Conservation (phyloP, 2,797 vertebrate species). For the Hippocampus kuda region DNA sequence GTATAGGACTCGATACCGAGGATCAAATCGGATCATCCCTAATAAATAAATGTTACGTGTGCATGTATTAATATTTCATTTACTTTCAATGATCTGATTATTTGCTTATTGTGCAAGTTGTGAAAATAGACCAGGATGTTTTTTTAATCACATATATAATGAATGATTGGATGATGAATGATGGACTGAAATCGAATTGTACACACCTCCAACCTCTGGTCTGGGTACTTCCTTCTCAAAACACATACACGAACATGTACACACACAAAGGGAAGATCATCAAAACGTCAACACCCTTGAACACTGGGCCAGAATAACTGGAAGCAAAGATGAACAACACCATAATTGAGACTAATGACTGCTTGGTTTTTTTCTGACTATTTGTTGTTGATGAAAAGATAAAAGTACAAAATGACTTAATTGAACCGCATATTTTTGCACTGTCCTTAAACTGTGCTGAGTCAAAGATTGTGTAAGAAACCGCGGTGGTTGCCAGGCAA, state of each 20-base stretch:
- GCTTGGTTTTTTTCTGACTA: background rate
- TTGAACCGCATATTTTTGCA: background rate
- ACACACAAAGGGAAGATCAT: background rate
- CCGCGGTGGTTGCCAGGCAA: no score
- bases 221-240: background rate
- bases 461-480: background rate
- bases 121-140: no score
- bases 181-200: background rate
- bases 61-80: no score
- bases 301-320: background rate
- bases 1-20: no score
- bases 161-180: background rate
- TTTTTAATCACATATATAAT: background rate
- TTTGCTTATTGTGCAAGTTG: no score
- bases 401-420: background rate
- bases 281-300: background rate
- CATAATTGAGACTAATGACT: background rate
- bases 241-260: background rate
- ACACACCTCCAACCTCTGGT: background rate
- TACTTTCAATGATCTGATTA: no score
- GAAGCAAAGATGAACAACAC: background rate
- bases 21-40: no score
- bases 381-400: background rate
- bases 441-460: background rate
- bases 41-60: no score